phyloP scores from a whole-genome alignment of 2,888 invertebrate species.

The Dryobota labecula region DNA sequence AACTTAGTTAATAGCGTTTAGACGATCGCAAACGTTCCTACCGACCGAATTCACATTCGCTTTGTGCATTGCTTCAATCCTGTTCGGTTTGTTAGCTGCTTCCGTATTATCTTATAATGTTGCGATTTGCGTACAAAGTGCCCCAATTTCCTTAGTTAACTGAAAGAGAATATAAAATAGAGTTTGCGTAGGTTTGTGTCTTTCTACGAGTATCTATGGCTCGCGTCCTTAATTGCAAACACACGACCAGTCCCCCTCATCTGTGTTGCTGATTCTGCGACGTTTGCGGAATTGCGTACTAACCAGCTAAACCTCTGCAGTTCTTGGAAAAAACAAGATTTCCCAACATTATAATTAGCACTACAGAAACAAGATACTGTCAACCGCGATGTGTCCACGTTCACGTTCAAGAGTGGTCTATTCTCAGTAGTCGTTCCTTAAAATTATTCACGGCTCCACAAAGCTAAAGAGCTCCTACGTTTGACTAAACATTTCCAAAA shows the following conservation, averaged over 20 bases:
- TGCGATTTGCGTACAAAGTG: slow-evolving; percentile 24
- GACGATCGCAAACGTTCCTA: slow-evolving; percentile 80
- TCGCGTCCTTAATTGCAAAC: slow-evolving; percentile 34
- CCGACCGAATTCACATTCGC: slow-evolving; percentile 72
- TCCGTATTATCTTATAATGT: slow-evolving; percentile 38
- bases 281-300: slow-evolving; percentile 35
- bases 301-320: slow-evolving; percentile 19
- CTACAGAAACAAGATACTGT: slow-evolving; percentile 10
- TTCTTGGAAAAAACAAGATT: slow-evolving; percentile 38
- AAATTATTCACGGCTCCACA: slow-evolving; percentile 29
- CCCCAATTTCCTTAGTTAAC: slow-evolving; percentile 1
- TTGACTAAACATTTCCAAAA: slow-evolving; percentile 57
- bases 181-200: slow-evolving; percentile 19
- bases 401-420: slow-evolving; percentile 1
- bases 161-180: slow-evolving; percentile 13
- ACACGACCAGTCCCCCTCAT: slow-evolving; percentile 22
- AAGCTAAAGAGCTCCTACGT: slow-evolving; percentile 39
- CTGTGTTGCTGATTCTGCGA: slow-evolving; percentile 50
- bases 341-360: slow-evolving; percentile 17
- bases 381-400: neutral
- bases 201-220: neutral
- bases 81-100: slow-evolving; percentile 43
- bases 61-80: slow-evolving; percentile 71
- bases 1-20: slow-evolving; percentile 88
- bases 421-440: slow-evolving; percentile 18